Percentiles rank a stretch among this genome's conserved stretches.
Evolutionary conservation across 2,113 vertebrate genomes (phyloP).

Genomic region (Mobula hypostoma): DNA sequence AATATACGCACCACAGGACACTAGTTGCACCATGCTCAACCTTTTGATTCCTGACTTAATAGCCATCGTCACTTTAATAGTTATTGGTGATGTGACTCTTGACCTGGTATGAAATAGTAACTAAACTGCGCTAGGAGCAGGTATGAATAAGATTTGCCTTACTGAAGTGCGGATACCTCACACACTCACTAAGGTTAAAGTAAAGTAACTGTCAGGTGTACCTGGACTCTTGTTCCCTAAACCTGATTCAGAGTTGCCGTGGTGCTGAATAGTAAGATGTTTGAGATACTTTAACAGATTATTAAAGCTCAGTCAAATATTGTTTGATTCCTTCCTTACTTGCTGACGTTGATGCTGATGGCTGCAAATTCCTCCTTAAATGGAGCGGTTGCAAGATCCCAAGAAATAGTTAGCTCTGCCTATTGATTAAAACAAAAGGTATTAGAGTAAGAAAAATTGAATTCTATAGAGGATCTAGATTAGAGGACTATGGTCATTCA

Average conservation of each 20-base stretch:
- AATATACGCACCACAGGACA: no score
- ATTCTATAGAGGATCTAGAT: neutral
- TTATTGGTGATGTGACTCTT: no score
- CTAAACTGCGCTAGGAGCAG: no score
- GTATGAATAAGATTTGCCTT: no score
- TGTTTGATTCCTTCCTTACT: conserved; percentile 8
- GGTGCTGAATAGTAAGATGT: neutral
- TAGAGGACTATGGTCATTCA: neutral
- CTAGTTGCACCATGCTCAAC: no score
- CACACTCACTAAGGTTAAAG: no score
- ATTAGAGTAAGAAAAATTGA: neutral
- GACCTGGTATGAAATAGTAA: no score
- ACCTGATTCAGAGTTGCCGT: neutral
- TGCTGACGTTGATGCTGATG: conserved; percentile 25
- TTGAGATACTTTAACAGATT: neutral
- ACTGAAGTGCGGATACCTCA: no score
- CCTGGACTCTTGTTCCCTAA: neutral
- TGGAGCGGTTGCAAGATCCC: neutral
- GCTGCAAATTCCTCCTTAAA: neutral
- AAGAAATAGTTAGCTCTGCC: conserved; percentile 16
- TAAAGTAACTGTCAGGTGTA: no score
- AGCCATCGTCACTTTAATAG: no score
- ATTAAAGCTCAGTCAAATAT: neutral
- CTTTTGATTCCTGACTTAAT: no score
- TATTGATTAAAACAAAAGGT: neutral